Evolutionary conservation across 1,140 invertebrate genomes (phyloP), one percentile per base, ranked within the genome.

Genomic region (Ooceraea biroi): DNA sequence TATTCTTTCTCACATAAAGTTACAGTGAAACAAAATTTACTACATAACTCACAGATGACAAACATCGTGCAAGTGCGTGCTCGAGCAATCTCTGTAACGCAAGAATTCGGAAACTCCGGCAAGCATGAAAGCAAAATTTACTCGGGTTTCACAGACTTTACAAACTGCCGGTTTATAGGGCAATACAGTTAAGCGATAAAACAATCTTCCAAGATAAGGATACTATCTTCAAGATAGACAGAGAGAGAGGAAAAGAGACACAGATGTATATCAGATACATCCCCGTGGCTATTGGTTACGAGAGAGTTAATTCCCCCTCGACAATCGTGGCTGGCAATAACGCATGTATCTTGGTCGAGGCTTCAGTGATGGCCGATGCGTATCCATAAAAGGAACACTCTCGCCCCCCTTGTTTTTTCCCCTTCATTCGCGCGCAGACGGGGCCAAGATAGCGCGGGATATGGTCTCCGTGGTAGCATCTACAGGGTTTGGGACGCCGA

Each of bases 401-500:
- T 8, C 27, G 25, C 22, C 55, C 25, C n/a, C 14, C 17, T 3
- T 63, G 61, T 66, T 63, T 65, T 25, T 66, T 50, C 17, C 3
- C 46, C 30, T 71, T 77, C 73, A 66, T 83, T 27, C 71, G 27
- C 68, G 30, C 66, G 58, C 58, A 2, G 36, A 74, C 65, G 57
- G 63, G 85, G 57, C 50, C 52, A 41, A 60, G 82, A 83, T 50
- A 78, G 44, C 68, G 65, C 63, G 65, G 48, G 65, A 12, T 36
- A 57, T 50, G 83, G 52, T 84, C 63, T 57, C 17, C 30, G 63
- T 4, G 65, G 14, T 74, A 55, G 74, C n/a, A 55, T 48, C 17
- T 77, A 52, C 69, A 71, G 76, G 52, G 55, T 17, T 69, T 22
- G 72, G 74, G 58, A 48, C 58, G 30, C 48, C 71, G 84, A 87